A percentile compares a stretch with the other conserved stretches of the same genome.
These are phyloP conservation scores for Lycophotia porphyrea DNA, from an alignment of 2,888 invertebrate species.

Conservation along the genomic window DNA sequence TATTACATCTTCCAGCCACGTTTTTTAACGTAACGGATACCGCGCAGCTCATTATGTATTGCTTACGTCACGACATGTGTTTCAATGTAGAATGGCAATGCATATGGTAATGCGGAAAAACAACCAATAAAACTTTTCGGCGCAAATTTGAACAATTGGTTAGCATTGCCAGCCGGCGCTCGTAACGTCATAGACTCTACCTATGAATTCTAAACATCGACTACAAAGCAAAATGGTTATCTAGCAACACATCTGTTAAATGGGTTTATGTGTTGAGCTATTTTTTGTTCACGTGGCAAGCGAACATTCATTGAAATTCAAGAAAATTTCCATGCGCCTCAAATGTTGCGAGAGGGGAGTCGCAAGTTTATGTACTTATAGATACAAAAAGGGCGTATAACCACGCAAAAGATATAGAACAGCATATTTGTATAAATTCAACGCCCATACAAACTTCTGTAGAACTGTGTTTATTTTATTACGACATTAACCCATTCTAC, in stretches of 20 bases:
- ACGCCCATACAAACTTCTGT: constrained; percentile 34
- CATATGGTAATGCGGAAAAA: constrained; percentile 57
- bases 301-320: constrained; percentile 20
- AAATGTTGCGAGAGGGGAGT: background rate
- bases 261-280: constrained; percentile 13
- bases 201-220: constrained; percentile 47
- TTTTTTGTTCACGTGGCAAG: constrained; percentile 26
- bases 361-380: background rate
- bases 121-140: constrained; percentile 47
- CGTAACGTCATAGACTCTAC: constrained; percentile 31
- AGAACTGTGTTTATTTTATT: constrained; percentile 51
- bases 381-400: background rate
- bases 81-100: constrained; percentile 49
- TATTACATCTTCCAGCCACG: constrained; percentile 52
- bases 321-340: constrained; percentile 14
- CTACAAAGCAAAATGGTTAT: constrained; percentile 40
- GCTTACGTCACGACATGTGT: constrained; percentile 61
- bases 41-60: constrained; percentile 38
- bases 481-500: constrained; percentile 56
- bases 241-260: constrained; percentile 26
- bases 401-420: constrained; percentile 11
- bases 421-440: constrained; percentile 25
- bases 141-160: constrained; percentile 55
- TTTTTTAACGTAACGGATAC: constrained; percentile 59
- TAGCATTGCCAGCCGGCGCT: constrained; percentile 39